Evolutionary conservation across 2,113 vertebrate genomes (phyloP).

Genomic region (Noturus placidus): DNA sequence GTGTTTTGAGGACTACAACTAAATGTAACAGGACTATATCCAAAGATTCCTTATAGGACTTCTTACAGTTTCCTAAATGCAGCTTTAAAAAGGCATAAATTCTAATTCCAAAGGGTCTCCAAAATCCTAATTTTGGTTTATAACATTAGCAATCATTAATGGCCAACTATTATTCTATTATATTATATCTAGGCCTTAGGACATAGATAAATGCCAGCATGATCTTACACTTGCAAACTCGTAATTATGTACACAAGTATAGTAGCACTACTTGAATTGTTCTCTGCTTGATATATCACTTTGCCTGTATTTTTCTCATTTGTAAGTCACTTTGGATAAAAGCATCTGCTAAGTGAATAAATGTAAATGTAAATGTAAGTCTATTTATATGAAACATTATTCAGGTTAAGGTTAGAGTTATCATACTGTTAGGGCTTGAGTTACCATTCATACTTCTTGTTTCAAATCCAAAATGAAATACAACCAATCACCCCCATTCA

Average conservation of each 20-base stretch:
- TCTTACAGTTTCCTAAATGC: not conserved
- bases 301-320: no score
- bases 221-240: no score
- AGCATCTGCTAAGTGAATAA: no score
- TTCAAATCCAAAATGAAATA: not conserved
- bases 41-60: not conserved
- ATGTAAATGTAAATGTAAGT: no score
- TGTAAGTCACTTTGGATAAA: no score
- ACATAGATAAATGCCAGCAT: slow-evolving; percentile 4
- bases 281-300: no score
- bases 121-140: not conserved
- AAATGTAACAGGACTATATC: not conserved
- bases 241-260: not conserved
- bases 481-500: not conserved
- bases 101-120: not conserved
- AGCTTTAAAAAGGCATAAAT: not conserved
- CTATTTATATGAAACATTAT: not conserved
- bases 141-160: not conserved
- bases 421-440: not conserved
- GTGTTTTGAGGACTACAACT: not conserved
- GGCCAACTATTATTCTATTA: not conserved
- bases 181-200: not conserved
- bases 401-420: not conserved
- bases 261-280: no score
- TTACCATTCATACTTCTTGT: not conserved